Conservation (phyloP, 2,888 invertebrate genomes). For the Prosapia bicincta region DNA sequence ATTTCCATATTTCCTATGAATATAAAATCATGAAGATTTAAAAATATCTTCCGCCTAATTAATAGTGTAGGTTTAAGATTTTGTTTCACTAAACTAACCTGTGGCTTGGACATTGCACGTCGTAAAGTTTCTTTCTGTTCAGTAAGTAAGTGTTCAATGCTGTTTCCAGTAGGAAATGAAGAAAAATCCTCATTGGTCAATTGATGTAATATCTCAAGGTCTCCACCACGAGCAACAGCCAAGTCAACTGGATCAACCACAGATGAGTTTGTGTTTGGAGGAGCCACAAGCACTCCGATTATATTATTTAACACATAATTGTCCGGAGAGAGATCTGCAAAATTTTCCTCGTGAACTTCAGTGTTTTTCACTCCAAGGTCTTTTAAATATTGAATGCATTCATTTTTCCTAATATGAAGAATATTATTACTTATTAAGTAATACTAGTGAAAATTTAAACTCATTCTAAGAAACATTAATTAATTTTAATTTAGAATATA, state of each 20-base stretch:
- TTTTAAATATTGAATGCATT: conserved; percentile 66
- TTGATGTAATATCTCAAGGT: conserved; percentile 69
- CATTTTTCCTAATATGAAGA: conserved; percentile 52
- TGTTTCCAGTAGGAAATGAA: background rate
- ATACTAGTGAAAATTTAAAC: too few species aligned
- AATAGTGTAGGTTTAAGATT: too few species aligned
- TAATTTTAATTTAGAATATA: too few species aligned
- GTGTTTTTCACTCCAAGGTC: conserved; percentile 59
- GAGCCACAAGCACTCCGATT: conserved; percentile 66
- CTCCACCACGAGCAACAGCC: conserved; percentile 64
- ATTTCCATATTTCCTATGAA: too few species aligned
- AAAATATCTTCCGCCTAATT: too few species aligned
- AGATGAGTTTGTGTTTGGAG: conserved; percentile 78
- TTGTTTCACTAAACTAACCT: too few species aligned
- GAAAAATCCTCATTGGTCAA: conserved; percentile 53
- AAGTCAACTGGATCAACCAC: conserved; percentile 67
- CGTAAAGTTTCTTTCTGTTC: conserved; percentile 72
- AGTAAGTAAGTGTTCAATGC: conserved; percentile 55
- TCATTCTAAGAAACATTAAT: too few species aligned
- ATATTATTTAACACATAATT: conserved; percentile 56
- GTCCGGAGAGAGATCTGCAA: conserved; percentile 42
- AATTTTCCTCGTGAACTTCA: conserved; percentile 38
- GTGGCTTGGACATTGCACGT: conserved; percentile 73
- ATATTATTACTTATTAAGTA: too few species aligned
- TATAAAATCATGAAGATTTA: too few species aligned